Conservation (phyloP, 2,888 invertebrate genomes). For the Parthenolecanium corni region DNA sequence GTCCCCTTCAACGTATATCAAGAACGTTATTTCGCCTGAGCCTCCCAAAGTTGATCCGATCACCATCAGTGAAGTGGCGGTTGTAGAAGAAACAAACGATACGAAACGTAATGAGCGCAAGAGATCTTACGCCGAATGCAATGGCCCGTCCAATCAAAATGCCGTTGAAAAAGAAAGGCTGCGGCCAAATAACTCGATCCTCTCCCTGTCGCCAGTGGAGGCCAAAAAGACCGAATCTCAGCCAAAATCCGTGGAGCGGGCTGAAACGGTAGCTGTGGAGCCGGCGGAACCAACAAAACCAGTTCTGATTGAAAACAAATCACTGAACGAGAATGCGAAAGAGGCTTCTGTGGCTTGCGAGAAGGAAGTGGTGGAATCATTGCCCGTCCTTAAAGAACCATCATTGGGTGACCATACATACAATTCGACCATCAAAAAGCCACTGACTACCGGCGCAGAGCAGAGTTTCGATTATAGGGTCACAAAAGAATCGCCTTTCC, state of each 20-base stretch:
- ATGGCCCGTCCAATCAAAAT: neutral
- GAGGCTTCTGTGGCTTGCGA: neutral
- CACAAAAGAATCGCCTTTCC: neutral
- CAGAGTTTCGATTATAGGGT: neutral
- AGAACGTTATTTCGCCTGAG: too few species aligned
- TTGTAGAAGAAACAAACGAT: neutral
- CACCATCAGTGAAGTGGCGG: neutral
- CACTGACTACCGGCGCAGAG: neutral
- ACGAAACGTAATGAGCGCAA: too few species aligned
- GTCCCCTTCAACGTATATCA: too few species aligned
- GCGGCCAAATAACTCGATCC: neutral
- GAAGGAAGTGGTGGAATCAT: too few species aligned
- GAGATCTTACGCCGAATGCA: neutral
- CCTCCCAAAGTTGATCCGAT: neutral
- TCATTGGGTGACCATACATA: slow-evolving; percentile 8
- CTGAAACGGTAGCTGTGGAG: neutral
- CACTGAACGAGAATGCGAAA: neutral
- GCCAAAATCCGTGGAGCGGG: neutral
- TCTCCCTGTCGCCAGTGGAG: neutral
- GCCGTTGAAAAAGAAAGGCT: neutral
- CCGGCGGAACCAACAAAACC: neutral
- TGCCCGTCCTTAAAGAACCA: neutral
- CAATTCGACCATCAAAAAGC: slow-evolving; percentile 3
- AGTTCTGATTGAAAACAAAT: neutral
- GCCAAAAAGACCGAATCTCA: neutral